phyloP scores from a whole-genome alignment of 1,140 invertebrate species.

The Trichoplusia ni region DNA sequence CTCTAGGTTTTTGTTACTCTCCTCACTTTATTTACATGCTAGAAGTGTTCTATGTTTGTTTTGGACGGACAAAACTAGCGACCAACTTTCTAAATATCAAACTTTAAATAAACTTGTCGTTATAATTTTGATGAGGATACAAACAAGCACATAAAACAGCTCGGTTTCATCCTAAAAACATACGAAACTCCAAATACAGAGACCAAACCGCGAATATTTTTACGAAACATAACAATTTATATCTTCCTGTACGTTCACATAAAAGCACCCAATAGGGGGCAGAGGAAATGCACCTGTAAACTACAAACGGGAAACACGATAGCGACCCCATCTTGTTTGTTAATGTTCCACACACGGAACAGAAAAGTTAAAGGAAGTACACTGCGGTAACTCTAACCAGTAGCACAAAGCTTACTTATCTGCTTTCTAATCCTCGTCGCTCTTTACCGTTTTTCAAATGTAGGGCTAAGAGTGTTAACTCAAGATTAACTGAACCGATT shows the following conservation, averaged over 20 bases:
- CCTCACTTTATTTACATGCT: background rate
- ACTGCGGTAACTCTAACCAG: no score
- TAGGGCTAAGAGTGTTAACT: no score
- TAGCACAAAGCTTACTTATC: no score
- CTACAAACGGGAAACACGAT: conserved; percentile 14
- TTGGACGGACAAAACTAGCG: no score
- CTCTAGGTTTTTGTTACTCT: background rate
- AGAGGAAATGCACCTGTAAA: conserved; percentile 25
- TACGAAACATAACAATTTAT: no score
- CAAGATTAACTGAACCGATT: no score
- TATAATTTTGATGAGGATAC: no score
- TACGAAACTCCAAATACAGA: background rate
- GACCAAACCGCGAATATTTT: no score
- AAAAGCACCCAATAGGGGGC: background rate
- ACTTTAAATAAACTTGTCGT: background rate
- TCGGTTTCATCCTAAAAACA: background rate
- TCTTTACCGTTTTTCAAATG: no score
- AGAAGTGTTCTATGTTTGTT: background rate
- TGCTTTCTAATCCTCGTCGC: no score
- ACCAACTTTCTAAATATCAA: background rate
- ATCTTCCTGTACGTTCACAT: background rate
- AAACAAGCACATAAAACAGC: no score
- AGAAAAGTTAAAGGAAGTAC: no score
- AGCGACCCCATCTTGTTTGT: conserved; percentile 2
- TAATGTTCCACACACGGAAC: background rate